Evolutionary conservation across 1,140 invertebrate species (phyloP), one percentile per base, ranked within the genome.

Genomic region (Elymnias hypermnestra): DNA sequence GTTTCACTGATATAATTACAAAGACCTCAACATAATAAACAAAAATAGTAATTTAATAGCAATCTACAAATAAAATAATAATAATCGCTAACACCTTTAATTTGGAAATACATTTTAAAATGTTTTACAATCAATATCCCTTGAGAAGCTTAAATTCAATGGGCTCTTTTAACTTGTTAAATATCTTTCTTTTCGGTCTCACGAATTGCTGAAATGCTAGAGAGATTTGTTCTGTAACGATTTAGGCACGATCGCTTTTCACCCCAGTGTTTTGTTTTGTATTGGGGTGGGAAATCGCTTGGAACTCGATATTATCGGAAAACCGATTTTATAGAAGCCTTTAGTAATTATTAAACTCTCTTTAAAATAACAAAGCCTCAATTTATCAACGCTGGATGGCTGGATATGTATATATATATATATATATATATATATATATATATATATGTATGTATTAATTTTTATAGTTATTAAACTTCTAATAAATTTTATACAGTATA

Each of bases 191-290:
- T 21, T 33, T 60, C 47, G 53, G 56, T 60, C 57, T 53, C 39
- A 52, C 44, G 46, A 59, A 49, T 48, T 28, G 49, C 17, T 22
- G 21, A 41, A 53, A 44, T 31, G 33, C 49, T 50, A 38, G 38
- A 53, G 47, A 44, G 45, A 56, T 61, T 55, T 61, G 49, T 53
- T 61, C 49, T 39, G 46, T 47, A 52, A 50, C 37, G 50, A 55
- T 42, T 56, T 43, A 49, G 35, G 23, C 48, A 36, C 41, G 44
- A 40, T 52, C 47, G 33, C 19, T 38, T 39, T 23, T 14, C 26
- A 37, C 29, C 49, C n/a, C 47, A 50, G 38, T 46, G 51, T 51
- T 48, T 54, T 53, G 38, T 53, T 44, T 50, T 36, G 33, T 36
- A 21, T 19, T 3, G 33, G 17, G 3, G 15, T 15, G 8, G 9